These are phyloP conservation scores for Stegostoma tigrinum DNA, from an alignment of 2,113 vertebrate genomes.

Conservation along the genomic window DNA sequence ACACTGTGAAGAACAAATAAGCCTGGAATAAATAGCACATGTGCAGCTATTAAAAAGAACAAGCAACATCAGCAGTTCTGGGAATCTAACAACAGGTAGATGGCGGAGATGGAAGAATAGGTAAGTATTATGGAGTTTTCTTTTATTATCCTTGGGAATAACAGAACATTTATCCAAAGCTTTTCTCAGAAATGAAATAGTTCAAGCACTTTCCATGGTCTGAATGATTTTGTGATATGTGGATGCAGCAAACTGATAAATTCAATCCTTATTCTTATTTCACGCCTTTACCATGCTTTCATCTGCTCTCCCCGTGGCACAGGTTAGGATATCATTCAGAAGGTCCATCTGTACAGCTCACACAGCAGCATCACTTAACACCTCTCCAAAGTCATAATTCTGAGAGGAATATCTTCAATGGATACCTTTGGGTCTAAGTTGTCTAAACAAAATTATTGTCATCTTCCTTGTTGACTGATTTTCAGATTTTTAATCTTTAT, in stretches of 20 bases:
- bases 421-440: background rate
- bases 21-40: background rate
- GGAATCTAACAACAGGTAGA: background rate
- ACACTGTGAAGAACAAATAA: background rate
- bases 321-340: background rate
- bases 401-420: background rate
- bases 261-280: background rate
- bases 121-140: background rate
- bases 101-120: background rate
- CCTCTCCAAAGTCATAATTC: background rate
- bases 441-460: no score
- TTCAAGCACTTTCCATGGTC: background rate
- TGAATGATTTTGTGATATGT: background rate
- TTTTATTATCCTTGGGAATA: background rate
- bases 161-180: background rate
- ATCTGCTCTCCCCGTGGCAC: no score
- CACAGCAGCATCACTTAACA: background rate
- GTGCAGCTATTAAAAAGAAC: background rate
- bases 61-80: background rate
- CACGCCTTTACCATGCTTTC: background rate
- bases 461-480: background rate
- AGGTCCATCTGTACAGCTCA: background rate
- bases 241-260: background rate
- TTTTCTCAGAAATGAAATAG: background rate
- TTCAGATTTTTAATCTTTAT: background rate